A percentile compares a stretch with the other conserved stretches of the same genome.
Conservation (phyloP, 1,140 invertebrate species). For the Brachionus koreanus region DNA sequence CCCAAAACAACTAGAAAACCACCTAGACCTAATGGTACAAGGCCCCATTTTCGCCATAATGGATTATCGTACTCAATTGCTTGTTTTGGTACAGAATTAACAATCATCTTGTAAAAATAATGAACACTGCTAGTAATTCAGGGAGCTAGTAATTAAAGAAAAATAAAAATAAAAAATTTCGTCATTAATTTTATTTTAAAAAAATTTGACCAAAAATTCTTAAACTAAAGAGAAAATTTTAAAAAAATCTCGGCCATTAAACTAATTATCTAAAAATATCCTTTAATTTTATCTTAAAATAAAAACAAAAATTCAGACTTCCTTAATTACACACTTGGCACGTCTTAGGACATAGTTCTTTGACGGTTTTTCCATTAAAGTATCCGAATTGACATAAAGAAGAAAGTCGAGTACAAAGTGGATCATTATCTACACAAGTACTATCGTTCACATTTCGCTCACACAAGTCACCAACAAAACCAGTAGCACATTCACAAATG, state of each 20-base stretch:
- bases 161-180: slow-evolving; percentile 1
- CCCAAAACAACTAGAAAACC: background rate
- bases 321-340: background rate
- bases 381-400: background rate
- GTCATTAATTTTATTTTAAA: background rate
- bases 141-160: background rate
- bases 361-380: background rate
- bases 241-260: background rate
- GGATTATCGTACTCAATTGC: background rate
- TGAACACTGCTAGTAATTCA: background rate
- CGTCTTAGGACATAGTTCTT: slow-evolving; percentile 13
- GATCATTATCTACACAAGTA: background rate
- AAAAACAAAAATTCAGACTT: background rate
- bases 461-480: slow-evolving; percentile 7
- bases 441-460: background rate
- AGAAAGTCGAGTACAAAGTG: background rate
- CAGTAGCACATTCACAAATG: background rate
- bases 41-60: background rate
- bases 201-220: background rate
- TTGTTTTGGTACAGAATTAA: background rate
- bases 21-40: background rate
- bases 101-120: background rate
- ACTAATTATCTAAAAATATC: slow-evolving; percentile 21
- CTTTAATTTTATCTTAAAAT: background rate
- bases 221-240: background rate